Base-by-base conservation (phyloP, 2,888 invertebrate genomes). In the Pristionchus entomophagus region DNA sequence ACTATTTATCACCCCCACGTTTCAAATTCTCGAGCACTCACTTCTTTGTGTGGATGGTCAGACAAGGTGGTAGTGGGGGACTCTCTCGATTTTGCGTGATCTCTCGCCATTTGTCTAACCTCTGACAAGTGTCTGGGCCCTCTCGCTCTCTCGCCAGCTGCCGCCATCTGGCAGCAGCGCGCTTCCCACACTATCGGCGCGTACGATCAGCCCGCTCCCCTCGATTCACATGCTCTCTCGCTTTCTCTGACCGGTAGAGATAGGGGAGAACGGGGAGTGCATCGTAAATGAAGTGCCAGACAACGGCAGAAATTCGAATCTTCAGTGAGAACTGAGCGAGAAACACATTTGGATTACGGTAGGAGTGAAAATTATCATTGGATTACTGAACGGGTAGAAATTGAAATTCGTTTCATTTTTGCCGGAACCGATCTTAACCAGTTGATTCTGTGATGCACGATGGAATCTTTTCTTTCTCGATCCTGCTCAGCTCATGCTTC, bases 21-120 rank as follows among this genome's bases (percentile, higher is more conserved):
- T 80, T 80, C 78, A 80, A 80, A 80, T 10, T 80, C 78, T 80
- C 51, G 49, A 80, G 32, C 41, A n/a, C 51, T 38, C 77, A 45
- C 77, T 77, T 26, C 49, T 51, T 80, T 80, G 51, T 51, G 51
- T 80, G 78, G 51, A 32, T 35, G n/a, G 78, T 32, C 73, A 19
- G 38, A 35, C 19, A 6, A 49, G 26, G 17, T 77, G 49, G 77
- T 29, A 51, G 5, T 22, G 19, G 78, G 49, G 51, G 45, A 22
- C 41, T 69, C 77, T 80, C 78, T 80, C 78, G 78, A 22, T 80
- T 51, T 51, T 41, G 26, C 78, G 0, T 51, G 73, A 19, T 73
- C 41, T 73, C 41, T 73, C 1, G 5, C 0, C 41, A 12, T 26
- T 19, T 41, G n/a, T 73, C 73, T 73, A 26, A 73, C 32, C 38